Evolutionary conservation across 30 jellyfish, hydroid and myxozoan species (phyloP).

Genomic region (Clytia hemisphaerica): DNA sequence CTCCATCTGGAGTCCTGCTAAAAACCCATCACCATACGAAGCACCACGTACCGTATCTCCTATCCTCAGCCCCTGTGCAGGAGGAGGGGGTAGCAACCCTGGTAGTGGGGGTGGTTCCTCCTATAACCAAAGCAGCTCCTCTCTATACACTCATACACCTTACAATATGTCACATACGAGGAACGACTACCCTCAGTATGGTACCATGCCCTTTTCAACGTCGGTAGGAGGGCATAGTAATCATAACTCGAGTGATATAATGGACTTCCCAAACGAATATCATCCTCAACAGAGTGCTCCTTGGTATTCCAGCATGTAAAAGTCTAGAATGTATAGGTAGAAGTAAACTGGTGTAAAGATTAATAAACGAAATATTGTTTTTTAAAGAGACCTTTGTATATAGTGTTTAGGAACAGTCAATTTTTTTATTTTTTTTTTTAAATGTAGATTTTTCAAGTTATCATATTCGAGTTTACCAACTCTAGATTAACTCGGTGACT

Average conservation of each 20-base stretch:
- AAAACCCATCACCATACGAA: conserved; percentile 30
- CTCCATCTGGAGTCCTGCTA: conserved; percentile 95
- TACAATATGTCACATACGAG: conserved; percentile 56
- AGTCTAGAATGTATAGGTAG: no score
- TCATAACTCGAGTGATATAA: conserved; percentile 6
- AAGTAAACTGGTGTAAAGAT: no score
- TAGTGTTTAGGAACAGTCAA: no score
- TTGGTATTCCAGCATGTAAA: conserved; percentile 22
- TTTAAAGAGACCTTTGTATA: no score
- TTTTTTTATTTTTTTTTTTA: no score
- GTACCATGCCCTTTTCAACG: conserved; percentile 39
- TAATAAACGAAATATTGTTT: no score
- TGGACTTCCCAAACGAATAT: conserved; percentile 25
- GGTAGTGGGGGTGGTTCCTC: conserved; percentile 43
- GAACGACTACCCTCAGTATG: conserved; percentile 74
- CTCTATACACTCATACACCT: conserved; percentile 48
- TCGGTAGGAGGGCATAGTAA: conserved; percentile 25
- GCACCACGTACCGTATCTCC: conserved; percentile 85
- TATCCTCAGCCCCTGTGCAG: conserved; percentile 91
- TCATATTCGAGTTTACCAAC: no score
- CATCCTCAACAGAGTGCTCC: conserved; percentile 27
- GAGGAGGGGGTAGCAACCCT: conserved; percentile 39
- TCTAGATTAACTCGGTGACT: no score
- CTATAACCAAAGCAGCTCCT: conserved; percentile 46
- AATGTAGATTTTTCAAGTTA: no score